Percentiles rank a stretch among this genome's conserved stretches.
Evolutionary conservation across 2,888 invertebrate genomes (phyloP).

Genomic region (Phorcus lineatus): DNA sequence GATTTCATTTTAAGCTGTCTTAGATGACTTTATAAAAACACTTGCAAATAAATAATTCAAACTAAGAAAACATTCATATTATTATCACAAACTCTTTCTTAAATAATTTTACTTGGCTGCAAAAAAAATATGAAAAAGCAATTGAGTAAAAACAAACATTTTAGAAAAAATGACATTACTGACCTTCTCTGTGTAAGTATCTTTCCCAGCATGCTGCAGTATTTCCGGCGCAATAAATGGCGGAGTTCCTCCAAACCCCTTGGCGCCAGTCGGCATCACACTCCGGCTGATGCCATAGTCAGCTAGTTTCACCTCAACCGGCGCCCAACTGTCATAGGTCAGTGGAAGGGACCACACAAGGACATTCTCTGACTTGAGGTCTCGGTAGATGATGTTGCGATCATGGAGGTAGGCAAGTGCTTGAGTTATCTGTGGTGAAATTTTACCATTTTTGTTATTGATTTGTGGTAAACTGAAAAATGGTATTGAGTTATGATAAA

Average conservation of each 20-base stretch:
- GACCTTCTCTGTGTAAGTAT: slow-evolving; percentile 98
- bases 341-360: slow-evolving; percentile 97
- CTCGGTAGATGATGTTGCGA: slow-evolving; percentile 91
- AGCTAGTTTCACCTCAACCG: slow-evolving; percentile 87
- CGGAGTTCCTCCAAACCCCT: slow-evolving; percentile 96
- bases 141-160: too few species aligned
- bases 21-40: too few species aligned
- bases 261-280: slow-evolving; percentile 83
- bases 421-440: slow-evolving; percentile 82
- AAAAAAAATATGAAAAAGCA: too few species aligned
- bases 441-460: too few species aligned
- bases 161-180: neutral
- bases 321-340: slow-evolving; percentile 78
- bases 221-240: slow-evolving; percentile 99
- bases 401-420: slow-evolving; percentile 97
- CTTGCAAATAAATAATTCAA: too few species aligned
- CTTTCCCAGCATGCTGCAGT: slow-evolving; percentile 97
- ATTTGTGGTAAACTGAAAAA: neutral
- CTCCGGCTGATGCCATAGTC: slow-evolving; percentile 91
- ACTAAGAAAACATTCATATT: too few species aligned
- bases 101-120: too few species aligned
- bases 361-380: slow-evolving; percentile 97
- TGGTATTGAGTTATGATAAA: neutral
- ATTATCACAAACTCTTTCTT: too few species aligned
- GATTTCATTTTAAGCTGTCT: too few species aligned